Evolutionary conservation across 1,140 invertebrate genomes (phyloP), one percentile per base, ranked within the genome.

Genomic region (Apis dorsata): DNA sequence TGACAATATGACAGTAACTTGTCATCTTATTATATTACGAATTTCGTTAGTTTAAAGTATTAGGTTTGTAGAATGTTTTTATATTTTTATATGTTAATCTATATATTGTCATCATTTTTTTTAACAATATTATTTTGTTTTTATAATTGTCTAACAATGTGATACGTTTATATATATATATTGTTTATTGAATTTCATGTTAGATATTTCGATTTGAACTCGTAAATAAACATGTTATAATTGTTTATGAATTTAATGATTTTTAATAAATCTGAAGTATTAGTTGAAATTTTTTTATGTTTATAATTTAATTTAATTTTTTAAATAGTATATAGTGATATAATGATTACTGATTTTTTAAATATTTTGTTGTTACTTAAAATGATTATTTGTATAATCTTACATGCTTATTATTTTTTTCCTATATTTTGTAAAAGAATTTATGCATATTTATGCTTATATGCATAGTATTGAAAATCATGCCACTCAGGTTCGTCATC

Each of bases 401-500:
- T 63, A 49, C 17, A 8, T 57, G 28, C 17, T 51, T 34, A 11
- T 8, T 83, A 28, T 63, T 83, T 66, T 68, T 28, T 70, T 17
- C 62, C 19, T 65, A 44, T 15, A 55, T 74, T 49, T 76, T 28
- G 34, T 19, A 13, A 51, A 60, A 53, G 73, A 21, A 60, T 69
- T 73, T 34, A 76, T 62, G 85, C 69, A 28, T 28, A 57, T 75
- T 19, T 68, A 62, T 21, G 60, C 62, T 17, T 57, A 4, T 71
- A 62, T 81, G 57, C 62, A 80, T 34, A 77, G 49, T 19, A 53
- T n/a, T n/a, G 53, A 55, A 60, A 86, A 87, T 87, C 57, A 81
- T 86, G 73, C 78, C 85, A 63, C 71, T 74, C 71, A 49, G 75
- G 65, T 59, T 76, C 80, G 80, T 82, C 80, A 82, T 82, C 74